Conservation (phyloP, 2,113 vertebrate species). For the Embiotoca jacksoni region DNA sequence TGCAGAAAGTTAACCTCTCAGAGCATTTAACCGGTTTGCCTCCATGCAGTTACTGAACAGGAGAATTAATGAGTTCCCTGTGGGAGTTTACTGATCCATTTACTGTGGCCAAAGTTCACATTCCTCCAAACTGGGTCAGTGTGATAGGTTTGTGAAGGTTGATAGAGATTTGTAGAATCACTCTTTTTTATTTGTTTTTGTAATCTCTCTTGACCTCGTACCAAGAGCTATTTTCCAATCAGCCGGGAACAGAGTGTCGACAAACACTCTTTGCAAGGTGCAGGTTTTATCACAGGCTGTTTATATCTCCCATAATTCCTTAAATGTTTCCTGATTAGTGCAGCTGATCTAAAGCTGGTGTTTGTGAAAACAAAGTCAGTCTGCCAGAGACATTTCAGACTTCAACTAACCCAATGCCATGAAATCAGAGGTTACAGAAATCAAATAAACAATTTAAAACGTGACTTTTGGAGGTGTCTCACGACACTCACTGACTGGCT, state of each 20-base stretch:
- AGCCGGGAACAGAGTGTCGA: no score
- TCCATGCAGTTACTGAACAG: slow-evolving; percentile 1
- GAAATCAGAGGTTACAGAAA: no score
- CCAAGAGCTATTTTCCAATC: no score
- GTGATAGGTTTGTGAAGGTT: not conserved
- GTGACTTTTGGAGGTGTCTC: not conserved
- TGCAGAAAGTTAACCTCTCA: not conserved
- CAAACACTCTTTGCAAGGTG: no score
- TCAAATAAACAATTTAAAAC: not conserved
- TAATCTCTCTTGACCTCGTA: not conserved
- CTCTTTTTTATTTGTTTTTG: not conserved
- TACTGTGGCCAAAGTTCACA: slow-evolving; percentile 78
- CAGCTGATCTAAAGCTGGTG: no score
- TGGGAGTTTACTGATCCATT: slow-evolving; percentile 39
- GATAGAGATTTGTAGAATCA: not conserved
- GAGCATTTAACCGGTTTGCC: not conserved
- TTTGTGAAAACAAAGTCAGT: not conserved
- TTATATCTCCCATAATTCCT: no score
- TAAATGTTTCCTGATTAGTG: no score
- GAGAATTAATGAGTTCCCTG: slow-evolving; percentile 13
- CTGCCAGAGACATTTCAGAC: not conserved
- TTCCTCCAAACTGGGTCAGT: slow-evolving; percentile 71
- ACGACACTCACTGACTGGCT: not conserved
- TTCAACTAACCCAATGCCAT: not conserved
- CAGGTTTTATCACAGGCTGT: no score